Evolutionary conservation across 2,113 vertebrate species (phyloP), one percentile per base, ranked within the genome.

Genomic region (Tetrao urogallus): DNA sequence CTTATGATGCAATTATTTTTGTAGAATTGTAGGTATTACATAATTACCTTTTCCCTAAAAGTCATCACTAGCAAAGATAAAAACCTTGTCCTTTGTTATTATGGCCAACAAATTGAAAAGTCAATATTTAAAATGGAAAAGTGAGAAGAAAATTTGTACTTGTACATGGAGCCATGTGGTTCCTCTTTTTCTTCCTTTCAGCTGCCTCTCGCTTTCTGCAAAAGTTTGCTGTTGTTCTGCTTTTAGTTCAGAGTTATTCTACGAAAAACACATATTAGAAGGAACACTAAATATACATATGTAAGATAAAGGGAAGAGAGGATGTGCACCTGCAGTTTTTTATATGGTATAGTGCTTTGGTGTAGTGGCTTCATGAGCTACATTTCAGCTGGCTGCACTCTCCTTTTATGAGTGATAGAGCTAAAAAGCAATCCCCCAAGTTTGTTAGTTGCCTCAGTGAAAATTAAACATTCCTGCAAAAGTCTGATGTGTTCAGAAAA

Each of bases 171-270:
- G 43, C 45, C 38, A 19, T 2, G 0, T 17, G 27, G 56, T 57
- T 79, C 42, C 25, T 57, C 40, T 77, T 82, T 79, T 67, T 56
- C 50, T 22, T 60, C 52, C 24, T 56, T 86, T 89, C 20, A 36
- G 36, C 63, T 36, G 54, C 17, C n/a, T 60, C 20, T 71, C 3
- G 7, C 66, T 87, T 90, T 80, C 78, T 60, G 19, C 38, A 56
- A 15, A 90, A 76, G 40, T 67, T 64, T 58, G 36, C 60, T 0
- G 8, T 72, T 12, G 47, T 82, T 94, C 71, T n/a, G 43, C 66
- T 94, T 94, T 92, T 76, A 82, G n/a, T 86, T 94, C 81, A 16
- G 22, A 66, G 11, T 42, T 42, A 64, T 10, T 64, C 32, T 47
- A 50, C 1, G 6, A 69, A 85, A 66, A 18, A n/a, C 27, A 15